These are phyloP conservation scores for Anser brachyrhynchus DNA, from an alignment of 2,113 vertebrate genomes.

Conservation along the genomic window DNA sequence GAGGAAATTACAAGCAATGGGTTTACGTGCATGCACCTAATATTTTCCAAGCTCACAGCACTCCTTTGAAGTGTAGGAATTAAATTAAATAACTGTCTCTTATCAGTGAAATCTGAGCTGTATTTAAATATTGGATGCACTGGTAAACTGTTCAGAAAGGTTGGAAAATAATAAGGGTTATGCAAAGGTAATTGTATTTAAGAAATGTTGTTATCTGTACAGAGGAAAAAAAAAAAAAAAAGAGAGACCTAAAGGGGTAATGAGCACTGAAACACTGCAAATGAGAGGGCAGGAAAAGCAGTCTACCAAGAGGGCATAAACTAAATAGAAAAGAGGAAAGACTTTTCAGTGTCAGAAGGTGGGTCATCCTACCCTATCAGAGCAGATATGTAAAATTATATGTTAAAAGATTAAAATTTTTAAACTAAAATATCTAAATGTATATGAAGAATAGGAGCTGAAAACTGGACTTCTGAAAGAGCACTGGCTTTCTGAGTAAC, in stretches of 20 bases:
- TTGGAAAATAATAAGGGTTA: neutral
- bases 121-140: neutral
- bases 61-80: neutral
- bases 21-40: neutral
- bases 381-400: neutral
- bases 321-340: neutral
- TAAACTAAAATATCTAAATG: neutral
- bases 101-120: slow-evolving; percentile 7
- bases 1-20: neutral
- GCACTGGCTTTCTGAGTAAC: neutral
- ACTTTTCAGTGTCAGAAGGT: neutral
- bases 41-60: neutral
- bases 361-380: neutral
- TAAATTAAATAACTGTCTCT: neutral
- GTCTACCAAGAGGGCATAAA: neutral
- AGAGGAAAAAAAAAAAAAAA: neutral
- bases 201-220: neutral
- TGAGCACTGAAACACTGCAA: neutral
- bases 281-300: neutral
- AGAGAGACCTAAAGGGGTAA: neutral
- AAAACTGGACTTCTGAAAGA: neutral
- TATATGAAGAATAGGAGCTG: neutral
- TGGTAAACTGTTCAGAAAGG: neutral
- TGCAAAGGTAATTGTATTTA: neutral
- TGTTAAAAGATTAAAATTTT: neutral